Percentiles rank a stretch among this genome's conserved stretches.
Evolutionary conservation across 2,113 vertebrate species (phyloP).

Genomic region (Megaptera novaeangliae): DNA sequence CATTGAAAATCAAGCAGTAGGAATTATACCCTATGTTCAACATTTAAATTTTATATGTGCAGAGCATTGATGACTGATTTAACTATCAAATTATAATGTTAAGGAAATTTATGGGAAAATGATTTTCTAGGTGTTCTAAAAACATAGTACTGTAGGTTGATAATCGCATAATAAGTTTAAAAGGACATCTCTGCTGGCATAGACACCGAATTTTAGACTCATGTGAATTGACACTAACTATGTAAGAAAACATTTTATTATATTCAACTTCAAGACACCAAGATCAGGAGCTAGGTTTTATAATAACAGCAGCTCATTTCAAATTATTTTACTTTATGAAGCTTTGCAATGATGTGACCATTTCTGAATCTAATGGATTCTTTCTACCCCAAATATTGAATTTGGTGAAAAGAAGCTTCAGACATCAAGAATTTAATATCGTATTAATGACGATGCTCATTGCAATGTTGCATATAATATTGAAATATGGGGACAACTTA

Average conservation of each 20-base stretch:
- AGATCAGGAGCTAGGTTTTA: not conserved
- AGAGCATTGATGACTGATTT: slow-evolving; percentile 26
- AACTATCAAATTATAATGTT: slow-evolving; percentile 45
- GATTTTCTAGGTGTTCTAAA: slow-evolving; percentile 48
- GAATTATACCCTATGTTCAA: slow-evolving; percentile 7
- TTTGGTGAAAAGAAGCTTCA: not conserved
- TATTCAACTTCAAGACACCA: not conserved
- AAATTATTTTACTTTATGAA: slow-evolving; percentile 20
- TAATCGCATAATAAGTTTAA: slow-evolving; percentile 38
- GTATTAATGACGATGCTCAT: not conserved
- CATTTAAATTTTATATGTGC: slow-evolving; percentile 9
- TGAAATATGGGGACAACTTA: not conserved
- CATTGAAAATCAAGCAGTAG: not conserved
- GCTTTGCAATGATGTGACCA: not conserved
- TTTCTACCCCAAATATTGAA: slow-evolving; percentile 30
- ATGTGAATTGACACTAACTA: slow-evolving; percentile 23
- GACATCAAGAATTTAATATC: not conserved
- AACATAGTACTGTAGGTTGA: slow-evolving; percentile 37
- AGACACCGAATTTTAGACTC: slow-evolving; percentile 3
- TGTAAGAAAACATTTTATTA: slow-evolving; percentile 13
- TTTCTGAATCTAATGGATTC: slow-evolving; percentile 26
- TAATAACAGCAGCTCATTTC: not conserved
- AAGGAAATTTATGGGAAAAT: slow-evolving; percentile 34
- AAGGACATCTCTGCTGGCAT: not conserved
- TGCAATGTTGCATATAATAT: not conserved